Evolutionary conservation across 1,140 invertebrate species (phyloP), one percentile per base, ranked within the genome.

Genomic region (Hormaphis cornu): DNA sequence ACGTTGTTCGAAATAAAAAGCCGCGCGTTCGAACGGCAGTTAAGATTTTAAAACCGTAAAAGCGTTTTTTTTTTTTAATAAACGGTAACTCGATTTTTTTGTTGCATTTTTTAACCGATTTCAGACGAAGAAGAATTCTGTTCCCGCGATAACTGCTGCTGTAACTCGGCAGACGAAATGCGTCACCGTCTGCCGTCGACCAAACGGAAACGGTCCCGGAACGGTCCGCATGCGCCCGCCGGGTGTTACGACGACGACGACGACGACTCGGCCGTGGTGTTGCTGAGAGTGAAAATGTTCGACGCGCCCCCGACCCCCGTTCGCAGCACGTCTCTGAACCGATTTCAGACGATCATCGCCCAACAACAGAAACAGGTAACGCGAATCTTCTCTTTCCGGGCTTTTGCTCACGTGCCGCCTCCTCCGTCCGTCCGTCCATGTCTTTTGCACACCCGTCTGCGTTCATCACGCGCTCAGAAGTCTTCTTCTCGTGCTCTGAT

Each of bases 121-220:
- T 44, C n/a, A 61, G 56, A 44, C 22, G 56, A 40, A 40, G 18
- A 42, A 6, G 20, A n/a, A n/a, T n/a, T 59, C n/a, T 28, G 46
- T 22, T 63, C 42, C 5, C 42, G 59, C 10, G 59, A 35, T 20
- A 33, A 30, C 4, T 33, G 28, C 16, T 5, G 18, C 28, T 18
- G 61, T 35, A 8, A 9, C 18, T 24, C 61, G 8, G n/a, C n/a
- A n/a, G 18, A 66, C 28, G 35, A 20, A 18, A 66, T 66, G 61
- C 61, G 44, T 33, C 50, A 66, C 28, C 61, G 61, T 4, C 18
- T 66, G n/a, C 50, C 61, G 12, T 8, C 61, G 14, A 66, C 61
- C 7, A 66, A 66, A 20, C 61, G 61, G 16, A 66, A 66, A 66
- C 61, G 61, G 6, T n/a, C n/a, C n/a, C n/a, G n/a, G n/a, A n/a